These are phyloP conservation scores for Mechanitis messenoides DNA, from an alignment of 2,888 invertebrate genomes.

Conservation along the genomic window DNA sequence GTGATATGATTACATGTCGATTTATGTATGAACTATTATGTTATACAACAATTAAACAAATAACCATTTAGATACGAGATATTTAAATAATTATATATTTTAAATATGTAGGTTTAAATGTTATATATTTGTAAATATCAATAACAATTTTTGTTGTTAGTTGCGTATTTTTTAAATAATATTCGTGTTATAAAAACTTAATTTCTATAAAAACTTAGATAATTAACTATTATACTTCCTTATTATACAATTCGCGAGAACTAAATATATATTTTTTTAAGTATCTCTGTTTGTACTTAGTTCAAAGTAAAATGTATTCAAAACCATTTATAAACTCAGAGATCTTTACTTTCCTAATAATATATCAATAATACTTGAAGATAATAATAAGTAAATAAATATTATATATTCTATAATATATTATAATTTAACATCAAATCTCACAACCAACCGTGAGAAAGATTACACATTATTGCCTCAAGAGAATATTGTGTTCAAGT, in stretches of 20 bases:
- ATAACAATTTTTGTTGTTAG: too few relatives aligned
- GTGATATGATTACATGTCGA: constrained; percentile 4
- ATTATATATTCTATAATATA: neutral
- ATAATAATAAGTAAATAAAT: neutral
- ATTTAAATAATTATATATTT: neutral
- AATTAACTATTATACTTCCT: too few relatives aligned
- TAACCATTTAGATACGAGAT: neutral
- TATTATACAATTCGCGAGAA: too few relatives aligned
- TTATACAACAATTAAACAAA: constrained; percentile 3
- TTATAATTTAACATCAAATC: constrained; percentile 22
- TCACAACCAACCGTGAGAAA: constrained; percentile 32
- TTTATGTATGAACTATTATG: constrained; percentile 4
- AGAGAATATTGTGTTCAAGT: constrained; percentile 32
- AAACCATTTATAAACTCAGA: too few relatives aligned
- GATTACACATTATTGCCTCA: constrained; percentile 33
- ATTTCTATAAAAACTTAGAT: too few relatives aligned
- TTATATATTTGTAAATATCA: neutral
- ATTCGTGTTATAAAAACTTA: too few relatives aligned
- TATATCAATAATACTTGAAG: too few relatives aligned
- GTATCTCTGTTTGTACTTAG: too few relatives aligned
- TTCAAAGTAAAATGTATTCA: too few relatives aligned
- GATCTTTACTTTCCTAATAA: too few relatives aligned
- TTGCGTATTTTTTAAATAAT: too few relatives aligned
- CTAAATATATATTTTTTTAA: too few relatives aligned
- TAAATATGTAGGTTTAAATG: neutral